A percentile compares a stretch with the other conserved stretches of the same genome.
Evolutionary conservation across 2,797 vertebrate species (phyloP).

Genomic region (Rhodeus uyekii): DNA sequence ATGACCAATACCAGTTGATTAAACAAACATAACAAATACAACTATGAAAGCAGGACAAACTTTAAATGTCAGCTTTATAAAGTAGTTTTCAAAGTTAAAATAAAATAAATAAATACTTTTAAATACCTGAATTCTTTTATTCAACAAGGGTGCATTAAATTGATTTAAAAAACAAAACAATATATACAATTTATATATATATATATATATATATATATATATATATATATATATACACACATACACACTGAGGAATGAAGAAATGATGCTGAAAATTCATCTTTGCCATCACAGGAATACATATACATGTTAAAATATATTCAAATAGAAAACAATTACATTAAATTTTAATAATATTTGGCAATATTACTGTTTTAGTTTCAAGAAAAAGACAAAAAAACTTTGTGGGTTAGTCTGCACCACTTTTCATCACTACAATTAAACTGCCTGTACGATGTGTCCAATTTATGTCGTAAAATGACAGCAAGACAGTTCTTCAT

Average conservation of each 20-base stretch:
- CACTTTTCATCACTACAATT: neutral
- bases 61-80: no score
- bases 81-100: no score
- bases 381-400: neutral
- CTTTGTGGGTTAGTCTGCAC: no score
- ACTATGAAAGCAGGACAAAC: no score
- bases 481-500: neutral
- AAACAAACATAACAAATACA: no score
- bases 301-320: neutral
- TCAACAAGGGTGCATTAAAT: neutral
- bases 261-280: neutral
- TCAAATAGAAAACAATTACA: neutral
- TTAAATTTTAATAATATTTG: neutral
- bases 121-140: no score
- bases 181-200: no score
- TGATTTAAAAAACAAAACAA: no score
- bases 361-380: neutral
- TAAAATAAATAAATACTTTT: no score
- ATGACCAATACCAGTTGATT: constrained; percentile 3
- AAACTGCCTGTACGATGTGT: neutral
- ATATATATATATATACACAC: no score
- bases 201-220: no score
- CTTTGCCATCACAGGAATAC: neutral
- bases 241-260: neutral
- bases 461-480: neutral